A percentile compares a stretch with the other conserved stretches of the same genome.
Evolutionary conservation across 2,797 vertebrate genomes (phyloP).

Genomic region (Rhynchotus rufescens): DNA sequence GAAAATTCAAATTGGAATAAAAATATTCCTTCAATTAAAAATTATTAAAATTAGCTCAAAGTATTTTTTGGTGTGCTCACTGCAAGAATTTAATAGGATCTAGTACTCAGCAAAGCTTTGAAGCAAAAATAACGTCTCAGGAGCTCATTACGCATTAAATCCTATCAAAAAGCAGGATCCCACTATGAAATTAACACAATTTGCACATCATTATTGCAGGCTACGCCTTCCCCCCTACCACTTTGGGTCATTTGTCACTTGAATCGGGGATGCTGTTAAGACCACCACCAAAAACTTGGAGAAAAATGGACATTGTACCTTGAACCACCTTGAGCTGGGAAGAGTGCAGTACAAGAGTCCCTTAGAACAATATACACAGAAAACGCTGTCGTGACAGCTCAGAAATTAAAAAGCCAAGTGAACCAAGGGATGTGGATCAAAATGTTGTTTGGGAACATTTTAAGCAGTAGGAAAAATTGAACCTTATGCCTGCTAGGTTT

Average conservation of each 20-base stretch:
- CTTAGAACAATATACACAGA: neutral
- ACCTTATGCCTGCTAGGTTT: neutral
- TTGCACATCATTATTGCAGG: constrained; percentile 61
- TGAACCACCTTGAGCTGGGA: neutral
- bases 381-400: constrained; percentile 27
- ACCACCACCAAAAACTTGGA: neutral
- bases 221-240: constrained; percentile 2
- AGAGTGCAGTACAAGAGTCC: neutral
- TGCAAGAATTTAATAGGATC: constrained; percentile 73
- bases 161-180: constrained; percentile 70
- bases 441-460: neutral
- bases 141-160: constrained; percentile 74
- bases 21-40: constrained; percentile 77
- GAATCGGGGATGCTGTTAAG: neutral
- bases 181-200: constrained; percentile 75
- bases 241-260: constrained; percentile 8
- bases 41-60: constrained; percentile 77
- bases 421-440: constrained; percentile 21
- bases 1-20: constrained; percentile 74
- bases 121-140: constrained; percentile 73
- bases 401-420: constrained; percentile 28
- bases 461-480: neutral
- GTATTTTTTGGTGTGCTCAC: constrained; percentile 69
- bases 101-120: constrained; percentile 71
- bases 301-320: neutral